Conservation (phyloP, 2,113 vertebrate species). For the Atherinomorus stipes region DNA sequence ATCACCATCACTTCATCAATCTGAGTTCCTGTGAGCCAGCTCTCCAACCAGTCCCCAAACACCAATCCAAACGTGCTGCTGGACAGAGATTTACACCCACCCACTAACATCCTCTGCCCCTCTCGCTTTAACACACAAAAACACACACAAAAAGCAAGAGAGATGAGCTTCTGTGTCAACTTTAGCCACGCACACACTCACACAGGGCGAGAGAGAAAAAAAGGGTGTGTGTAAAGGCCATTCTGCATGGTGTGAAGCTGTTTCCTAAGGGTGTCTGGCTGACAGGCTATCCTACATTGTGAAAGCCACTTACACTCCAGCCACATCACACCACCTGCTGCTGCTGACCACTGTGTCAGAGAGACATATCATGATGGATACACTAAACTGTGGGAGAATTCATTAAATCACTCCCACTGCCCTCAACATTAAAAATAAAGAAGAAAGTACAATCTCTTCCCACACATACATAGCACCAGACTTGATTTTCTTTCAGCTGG, state of each 20-base stretch:
- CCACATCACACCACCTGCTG: conserved; percentile 78
- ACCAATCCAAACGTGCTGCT: conserved; percentile 73
- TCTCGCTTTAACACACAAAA: conserved; percentile 48
- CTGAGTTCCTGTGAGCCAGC: conserved; percentile 73
- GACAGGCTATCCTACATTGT: conserved; percentile 80
- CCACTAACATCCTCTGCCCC: conserved; percentile 58
- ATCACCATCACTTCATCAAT: conserved; percentile 85
- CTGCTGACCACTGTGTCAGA: conserved; percentile 70
- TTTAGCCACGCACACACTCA: conserved; percentile 30
- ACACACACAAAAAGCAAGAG: conserved; percentile 62
- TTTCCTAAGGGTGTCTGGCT: conserved; percentile 66
- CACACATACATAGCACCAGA: conserved; percentile 13
- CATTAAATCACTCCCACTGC: conserved; percentile 63
- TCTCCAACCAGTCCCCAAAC: conserved; percentile 77
- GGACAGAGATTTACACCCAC: conserved; percentile 80
- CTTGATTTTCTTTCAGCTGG: conserved; percentile 5
- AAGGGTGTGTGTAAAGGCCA: conserved; percentile 68
- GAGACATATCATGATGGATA: conserved; percentile 71
- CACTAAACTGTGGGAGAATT: conserved; percentile 63
- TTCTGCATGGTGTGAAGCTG: conserved; percentile 68
- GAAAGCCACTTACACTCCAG: conserved; percentile 79
- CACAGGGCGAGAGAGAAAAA: conserved; percentile 27
- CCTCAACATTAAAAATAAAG: conserved; percentile 28
- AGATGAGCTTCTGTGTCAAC: conserved; percentile 54
- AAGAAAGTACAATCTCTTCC: not conserved